Conservation (phyloP, 1,140 invertebrate species). For the Acromyrmex heyeri region DNA sequence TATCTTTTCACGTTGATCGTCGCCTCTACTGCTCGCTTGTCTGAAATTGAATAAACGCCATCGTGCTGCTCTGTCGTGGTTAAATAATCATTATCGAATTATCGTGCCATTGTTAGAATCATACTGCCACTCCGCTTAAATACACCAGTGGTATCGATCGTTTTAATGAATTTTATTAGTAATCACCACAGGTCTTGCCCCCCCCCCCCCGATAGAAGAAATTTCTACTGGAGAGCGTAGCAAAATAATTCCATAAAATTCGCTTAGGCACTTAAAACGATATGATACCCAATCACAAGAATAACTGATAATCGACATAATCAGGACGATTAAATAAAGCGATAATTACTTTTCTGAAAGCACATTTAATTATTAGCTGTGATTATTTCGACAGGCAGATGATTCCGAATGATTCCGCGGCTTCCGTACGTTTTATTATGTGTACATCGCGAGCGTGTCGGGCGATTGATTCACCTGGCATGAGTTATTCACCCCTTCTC, state of each 20-base stretch:
- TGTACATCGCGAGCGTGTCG: slow-evolving; percentile 10
- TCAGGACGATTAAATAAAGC: neutral
- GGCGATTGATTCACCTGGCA: slow-evolving; percentile 50
- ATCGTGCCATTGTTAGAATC: slow-evolving; percentile 59
- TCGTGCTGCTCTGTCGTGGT: slow-evolving; percentile 39
- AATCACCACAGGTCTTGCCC: slow-evolving; percentile 14
- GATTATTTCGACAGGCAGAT: slow-evolving; percentile 6
- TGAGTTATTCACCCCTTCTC: slow-evolving; percentile 56
- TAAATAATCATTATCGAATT: slow-evolving; percentile 62
- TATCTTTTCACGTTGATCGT: slow-evolving; percentile 60
- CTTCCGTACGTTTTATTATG: neutral
- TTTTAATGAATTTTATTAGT: slow-evolving; percentile 47
- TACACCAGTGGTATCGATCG: slow-evolving; percentile 44
- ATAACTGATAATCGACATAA: neutral
- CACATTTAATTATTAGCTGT: neutral
- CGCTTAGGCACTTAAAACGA: neutral
- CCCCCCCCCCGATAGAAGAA: neutral
- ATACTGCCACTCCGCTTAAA: slow-evolving; percentile 17
- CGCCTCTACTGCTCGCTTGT: slow-evolving; percentile 30
- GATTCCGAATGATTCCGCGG: neutral
- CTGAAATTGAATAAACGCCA: slow-evolving; percentile 51
- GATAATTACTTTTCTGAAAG: neutral
- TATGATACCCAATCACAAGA: neutral
- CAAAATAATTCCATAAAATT: slow-evolving; percentile 20
- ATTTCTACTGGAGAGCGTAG: neutral